A percentile compares a stretch with the other conserved stretches of the same genome.
These are phyloP conservation scores for Lepidocolaptes lacrymiger DNA, from an alignment of 2,797 vertebrate genomes.

Conservation along the genomic window DNA sequence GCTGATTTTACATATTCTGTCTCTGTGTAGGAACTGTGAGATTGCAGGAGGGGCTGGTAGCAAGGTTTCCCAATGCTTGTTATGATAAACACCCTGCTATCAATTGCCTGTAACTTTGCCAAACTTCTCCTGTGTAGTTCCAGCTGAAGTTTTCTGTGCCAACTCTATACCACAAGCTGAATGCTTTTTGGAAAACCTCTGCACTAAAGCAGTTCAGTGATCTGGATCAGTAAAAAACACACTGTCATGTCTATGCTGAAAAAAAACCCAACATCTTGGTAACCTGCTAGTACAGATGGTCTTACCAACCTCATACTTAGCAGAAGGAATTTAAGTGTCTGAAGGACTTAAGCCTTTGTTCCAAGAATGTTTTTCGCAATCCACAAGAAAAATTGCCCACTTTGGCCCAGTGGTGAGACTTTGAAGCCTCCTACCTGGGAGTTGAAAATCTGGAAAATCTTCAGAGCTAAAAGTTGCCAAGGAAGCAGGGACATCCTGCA, in stretches of 20 bases:
- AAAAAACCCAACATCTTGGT: not conserved
- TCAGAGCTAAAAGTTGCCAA: not conserved
- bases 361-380: not conserved
- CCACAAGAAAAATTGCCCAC: not conserved
- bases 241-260: not conserved
- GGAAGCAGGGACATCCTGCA: not conserved
- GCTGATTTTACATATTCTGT: not conserved
- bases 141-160: constrained; percentile 34
- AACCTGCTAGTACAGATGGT: not conserved
- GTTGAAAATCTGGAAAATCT: not conserved
- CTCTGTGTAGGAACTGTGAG: not conserved
- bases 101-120: constrained; percentile 26
- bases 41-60: constrained; percentile 13
- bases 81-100: constrained; percentile 8
- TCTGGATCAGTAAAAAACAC: not conserved
- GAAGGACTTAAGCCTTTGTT: not conserved
- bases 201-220: not conserved
- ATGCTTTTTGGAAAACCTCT: constrained; percentile 5
- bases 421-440: not conserved
- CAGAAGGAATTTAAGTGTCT: not conserved
- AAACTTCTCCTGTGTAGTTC: constrained; percentile 11
- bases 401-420: not conserved
- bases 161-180: not conserved
- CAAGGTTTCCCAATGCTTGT: not conserved
- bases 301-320: not conserved